Base-by-base conservation (phyloP, 2,888 invertebrate species). In the Automeris io region DNA sequence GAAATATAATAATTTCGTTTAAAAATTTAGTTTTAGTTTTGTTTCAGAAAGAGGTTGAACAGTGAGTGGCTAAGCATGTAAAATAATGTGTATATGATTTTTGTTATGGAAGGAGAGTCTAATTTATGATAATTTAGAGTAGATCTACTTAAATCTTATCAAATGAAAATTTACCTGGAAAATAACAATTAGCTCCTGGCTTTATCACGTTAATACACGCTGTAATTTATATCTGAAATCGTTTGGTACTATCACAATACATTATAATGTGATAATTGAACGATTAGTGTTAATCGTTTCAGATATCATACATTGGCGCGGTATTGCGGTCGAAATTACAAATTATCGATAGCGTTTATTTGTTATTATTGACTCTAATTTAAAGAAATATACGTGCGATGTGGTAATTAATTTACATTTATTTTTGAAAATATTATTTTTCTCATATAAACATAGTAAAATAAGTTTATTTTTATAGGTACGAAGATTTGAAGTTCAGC, bases 251-350 rank as follows among this genome's bases (percentile, higher is more conserved):
- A 55, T 57, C 54, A 45, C 33, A 45, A 46, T 52, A 53, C 46
- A 48, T 16, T 40, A 45, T 42, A 35, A 37, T 40, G 40, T 40
- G 62, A 59, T 62, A 57, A 54, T 46, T 43, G 40, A 49, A 51
- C 43, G 54, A 62, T 58, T 61, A 61, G 46, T 43, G 45, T 48
- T 56, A 58, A 61, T 60, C 46, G 41, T 33, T 35, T 25, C 38
- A 32, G 24, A 37, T 22, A 40, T 36, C 32, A 23, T 31, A 40
- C 46, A 54, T 57, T 53, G 49, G 42, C 47, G 54, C 50, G 51
- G 39, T 52, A 59, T 54, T 57, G 45, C 37, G 39, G 46, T 42
- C 33, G 39, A 37, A 39, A 42, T 46, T 46, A 43, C 51, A 47
- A 47, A 51, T 52, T 56, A 54, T 54, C 49, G 55, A 54, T 56